Evolutionary conservation across 2,113 vertebrate genomes (phyloP), one percentile per base, ranked within the genome.

Genomic region (Lepus americanus): DNA sequence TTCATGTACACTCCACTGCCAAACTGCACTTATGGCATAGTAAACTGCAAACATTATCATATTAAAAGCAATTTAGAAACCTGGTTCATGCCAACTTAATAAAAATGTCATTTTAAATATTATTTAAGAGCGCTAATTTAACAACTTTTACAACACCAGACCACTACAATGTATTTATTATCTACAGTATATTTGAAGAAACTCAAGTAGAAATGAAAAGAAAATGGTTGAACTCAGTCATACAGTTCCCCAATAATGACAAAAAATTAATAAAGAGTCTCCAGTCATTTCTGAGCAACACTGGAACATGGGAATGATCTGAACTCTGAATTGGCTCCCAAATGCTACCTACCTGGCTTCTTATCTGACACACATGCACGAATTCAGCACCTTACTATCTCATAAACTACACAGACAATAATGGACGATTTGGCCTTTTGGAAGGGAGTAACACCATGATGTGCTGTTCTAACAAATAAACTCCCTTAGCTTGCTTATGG

Each of bases 91-190:
- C 96, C 98, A 98, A 97, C 93, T 95, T 97, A 98, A 98, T 98
- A 98, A 98, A 98, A 98, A 97, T 97, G 97, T 98, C 97, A 98
- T 97, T 98, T 98, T 97, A 98, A 98, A 98, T 98, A 98, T 96
- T 98, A 84, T 98, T 98, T 98, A 98, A 97, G 95, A 98, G 80
- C 84, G 96, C 80, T 80, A 94, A 90, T 97, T 96, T 97, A 94
- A 97, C 73, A 96, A 94, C 66, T 96, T 98, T 98, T 97, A 96
- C 59, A 97, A 73, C 77, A 94, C 39, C 93, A 61, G 94, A 93
- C 93, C 77, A 95, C 90, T 80, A 97, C 92, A 96, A 95, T 81
- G 49, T 93, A 90, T 96, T 97, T 97, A 97, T 94, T 96, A 97
- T 94, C 76, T 87, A 89, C 9, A 86, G 27, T 89, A 82, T 94